Evolutionary conservation across 2,888 invertebrate genomes (phyloP), one percentile per base, ranked within the genome.

Genomic region (Hemaris fuciformis): DNA sequence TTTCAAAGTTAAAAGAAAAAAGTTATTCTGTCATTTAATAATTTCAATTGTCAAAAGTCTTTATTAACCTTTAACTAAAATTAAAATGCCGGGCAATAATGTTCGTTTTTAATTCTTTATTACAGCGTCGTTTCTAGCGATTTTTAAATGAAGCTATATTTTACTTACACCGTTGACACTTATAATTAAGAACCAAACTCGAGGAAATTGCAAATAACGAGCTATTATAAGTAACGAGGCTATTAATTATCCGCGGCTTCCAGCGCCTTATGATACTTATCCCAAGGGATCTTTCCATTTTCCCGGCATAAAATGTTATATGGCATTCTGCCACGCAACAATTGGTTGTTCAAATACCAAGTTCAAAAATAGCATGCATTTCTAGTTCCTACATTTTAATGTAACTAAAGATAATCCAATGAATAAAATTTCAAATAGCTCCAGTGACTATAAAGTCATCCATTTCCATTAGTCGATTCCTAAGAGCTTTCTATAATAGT

Each of bases 141-240:
- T 31, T 27, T 25, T 1, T 25, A 27, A 27, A 53, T 53, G 18
- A 27, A 13, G 48, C 15, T 1, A 27, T 53, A 27, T 53, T 31
- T 53, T 23, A 31, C 15, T 15, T 31, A 53, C 6, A 53, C 15
- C 25, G 10, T 53, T 18, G 53, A 27, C 46, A 23, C 18, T 15
- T 15, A 5, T 53, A 53, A 53, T 53, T 53, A 53, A 53, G 53
- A 53, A 15, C 27, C 27, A 53, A 48, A 27, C 27, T 53, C 8
- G 15, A 53, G 27, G 53, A 53, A 18, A 53, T 53, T 53, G 15
- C 53, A 53, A 46, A 46, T 46, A 46, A 22, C 46, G 46, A 46
- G 23, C 46, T 46, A 10, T 46, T n/a, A 23, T 46, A 46, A 46
- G 27, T 53, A 53, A 53, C 53, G 53, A 27, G 27, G 27, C 8